These are phyloP conservation scores for Puma concolor DNA, from an alignment of 2,113 vertebrate species.

Conservation along the genomic window DNA sequence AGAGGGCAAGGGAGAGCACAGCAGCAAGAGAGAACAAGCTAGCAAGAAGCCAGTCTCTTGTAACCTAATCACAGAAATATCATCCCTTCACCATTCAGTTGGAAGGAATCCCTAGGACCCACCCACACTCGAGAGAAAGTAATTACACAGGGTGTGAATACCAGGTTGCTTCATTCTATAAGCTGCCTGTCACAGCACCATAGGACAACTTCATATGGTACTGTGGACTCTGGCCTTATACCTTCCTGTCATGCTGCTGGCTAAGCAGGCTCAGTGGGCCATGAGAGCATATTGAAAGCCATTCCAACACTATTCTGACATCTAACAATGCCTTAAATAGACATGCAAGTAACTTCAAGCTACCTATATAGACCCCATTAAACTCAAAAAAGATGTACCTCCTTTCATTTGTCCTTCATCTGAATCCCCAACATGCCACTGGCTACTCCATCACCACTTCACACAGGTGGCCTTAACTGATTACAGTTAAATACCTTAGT, in stretches of 20 bases:
- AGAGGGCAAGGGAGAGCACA: not conserved
- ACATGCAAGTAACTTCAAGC: not conserved
- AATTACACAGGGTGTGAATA: not conserved
- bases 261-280: not conserved
- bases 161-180: not conserved
- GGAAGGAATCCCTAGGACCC: not conserved
- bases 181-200: not conserved
- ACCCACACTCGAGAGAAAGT: not conserved
- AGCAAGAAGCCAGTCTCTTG: not conserved
- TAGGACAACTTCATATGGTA: not conserved
- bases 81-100: not conserved
- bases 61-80: constrained; percentile 43
- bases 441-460: not conserved
- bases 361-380: not conserved
- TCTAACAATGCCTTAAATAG: not conserved
- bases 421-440: not conserved
- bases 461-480: not conserved
- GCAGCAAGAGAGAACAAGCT: not conserved
- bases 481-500: not conserved
- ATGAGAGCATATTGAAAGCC: not conserved
- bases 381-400: not conserved
- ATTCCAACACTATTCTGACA: not conserved
- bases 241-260: not conserved
- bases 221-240: not conserved
- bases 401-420: not conserved